Evolutionary conservation across 2,888 invertebrate genomes (phyloP).

Genomic region (Diadromus collaris): DNA sequence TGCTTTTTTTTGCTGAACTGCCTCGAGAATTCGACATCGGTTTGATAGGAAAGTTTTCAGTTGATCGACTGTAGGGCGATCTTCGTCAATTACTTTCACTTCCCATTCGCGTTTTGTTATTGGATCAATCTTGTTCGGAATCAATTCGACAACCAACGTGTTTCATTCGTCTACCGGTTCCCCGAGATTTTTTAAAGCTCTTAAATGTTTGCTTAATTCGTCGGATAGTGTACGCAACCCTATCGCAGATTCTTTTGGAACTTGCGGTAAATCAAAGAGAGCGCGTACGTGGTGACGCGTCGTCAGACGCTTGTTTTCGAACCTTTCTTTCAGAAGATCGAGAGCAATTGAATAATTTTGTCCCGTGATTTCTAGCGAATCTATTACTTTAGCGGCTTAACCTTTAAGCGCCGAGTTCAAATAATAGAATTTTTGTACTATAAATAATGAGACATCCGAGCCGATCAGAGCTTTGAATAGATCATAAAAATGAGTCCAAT

Average conservation of each 20-base stretch:
- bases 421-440: constrained; percentile 50
- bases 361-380: constrained; percentile 26
- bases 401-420: constrained; percentile 46
- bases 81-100: constrained; percentile 38
- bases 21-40: constrained; percentile 42
- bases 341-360: constrained; percentile 44
- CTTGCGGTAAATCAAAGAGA: constrained; percentile 30
- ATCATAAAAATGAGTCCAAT: constrained; percentile 54
- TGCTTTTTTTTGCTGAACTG: constrained; percentile 43
- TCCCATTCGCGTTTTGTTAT: constrained; percentile 55
- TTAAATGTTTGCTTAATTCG: constrained; percentile 23
- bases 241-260: constrained; percentile 33
- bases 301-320: constrained; percentile 42
- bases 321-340: constrained; percentile 44
- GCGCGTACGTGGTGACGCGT: constrained; percentile 34
- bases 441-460: constrained; percentile 21
- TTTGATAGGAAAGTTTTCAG: constrained; percentile 28
- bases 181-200: constrained; percentile 39
- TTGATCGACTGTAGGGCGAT: constrained; percentile 18
- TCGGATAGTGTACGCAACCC: constrained; percentile 36
- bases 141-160: constrained; percentile 35
- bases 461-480: constrained; percentile 45
- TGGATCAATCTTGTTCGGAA: constrained; percentile 41
- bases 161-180: constrained; percentile 45
- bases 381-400: constrained; percentile 42